These are phyloP conservation scores for Drosophila santomea DNA, from an alignment of 1,140 invertebrate species.

Conservation along the genomic window DNA sequence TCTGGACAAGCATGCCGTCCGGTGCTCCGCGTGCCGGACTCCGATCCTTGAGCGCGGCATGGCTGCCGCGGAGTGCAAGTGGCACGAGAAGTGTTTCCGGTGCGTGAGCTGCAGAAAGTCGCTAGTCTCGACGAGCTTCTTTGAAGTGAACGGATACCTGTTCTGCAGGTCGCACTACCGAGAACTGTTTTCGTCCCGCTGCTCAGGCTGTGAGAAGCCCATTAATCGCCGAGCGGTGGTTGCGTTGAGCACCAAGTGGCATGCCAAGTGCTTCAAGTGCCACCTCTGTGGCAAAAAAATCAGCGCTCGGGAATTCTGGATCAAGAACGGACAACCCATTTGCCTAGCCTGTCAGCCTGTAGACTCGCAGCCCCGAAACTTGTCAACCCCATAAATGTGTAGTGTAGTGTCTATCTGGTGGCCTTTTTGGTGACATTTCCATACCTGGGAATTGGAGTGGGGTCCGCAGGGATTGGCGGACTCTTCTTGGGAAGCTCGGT, in stretches of 20 bases:
- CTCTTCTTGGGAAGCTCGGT: slow-evolving; percentile 84
- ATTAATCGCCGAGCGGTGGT: slow-evolving; percentile 30
- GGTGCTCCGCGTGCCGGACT: slow-evolving; percentile 28
- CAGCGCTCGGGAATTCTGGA: slow-evolving; percentile 6
- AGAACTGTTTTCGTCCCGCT: slow-evolving; percentile 39
- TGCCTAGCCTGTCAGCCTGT: slow-evolving; percentile 14
- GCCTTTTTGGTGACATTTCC: background rate
- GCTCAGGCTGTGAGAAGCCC: slow-evolving; percentile 37
- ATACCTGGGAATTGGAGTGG: slow-evolving; percentile 87
- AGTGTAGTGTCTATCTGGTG: too few species aligned
- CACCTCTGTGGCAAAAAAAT: slow-evolving; percentile 12
- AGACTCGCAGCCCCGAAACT: background rate
- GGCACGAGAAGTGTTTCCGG: slow-evolving; percentile 52
- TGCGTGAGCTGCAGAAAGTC: slow-evolving; percentile 41
- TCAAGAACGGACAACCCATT: slow-evolving; percentile 25
- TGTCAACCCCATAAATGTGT: background rate
- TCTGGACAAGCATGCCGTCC: slow-evolving; percentile 15
- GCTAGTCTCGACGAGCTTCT: slow-evolving; percentile 29
- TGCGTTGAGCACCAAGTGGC: slow-evolving; percentile 52
- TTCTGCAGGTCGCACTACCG: slow-evolving; percentile 50
- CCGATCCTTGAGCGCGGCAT: slow-evolving; percentile 31
- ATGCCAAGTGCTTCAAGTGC: slow-evolving; percentile 35
- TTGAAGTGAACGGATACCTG: slow-evolving; percentile 51
- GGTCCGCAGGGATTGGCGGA: slow-evolving; percentile 89
- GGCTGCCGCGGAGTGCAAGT: slow-evolving; percentile 33